Conservation (phyloP, 23 tunicate species). For the Oikopleura dioica region DNA sequence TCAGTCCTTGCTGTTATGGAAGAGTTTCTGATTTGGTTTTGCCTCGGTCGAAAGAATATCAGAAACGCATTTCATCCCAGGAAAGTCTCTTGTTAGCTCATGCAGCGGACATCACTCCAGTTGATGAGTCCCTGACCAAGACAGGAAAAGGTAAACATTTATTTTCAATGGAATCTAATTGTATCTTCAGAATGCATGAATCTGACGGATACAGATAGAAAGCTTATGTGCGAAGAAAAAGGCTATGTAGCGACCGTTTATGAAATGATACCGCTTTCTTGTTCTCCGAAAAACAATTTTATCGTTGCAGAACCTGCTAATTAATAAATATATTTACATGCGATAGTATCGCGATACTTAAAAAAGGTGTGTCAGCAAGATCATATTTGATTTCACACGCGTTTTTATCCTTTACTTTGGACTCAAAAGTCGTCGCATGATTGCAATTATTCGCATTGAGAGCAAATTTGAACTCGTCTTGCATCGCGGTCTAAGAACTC, state of each 20-base stretch:
- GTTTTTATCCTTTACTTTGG: too few species aligned
- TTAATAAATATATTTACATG: too few species aligned
- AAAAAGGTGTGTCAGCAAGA: too few species aligned
- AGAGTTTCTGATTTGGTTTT: conserved; percentile 31
- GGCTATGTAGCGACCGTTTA: conserved; percentile 21
- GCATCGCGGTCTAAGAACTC: too few species aligned
- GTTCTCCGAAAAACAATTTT: conserved; percentile 83
- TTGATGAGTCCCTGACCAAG: conserved; percentile 46
- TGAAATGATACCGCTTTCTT: conserved; percentile 40
- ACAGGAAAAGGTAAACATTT: conserved; percentile 29
- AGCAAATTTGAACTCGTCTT: too few species aligned
- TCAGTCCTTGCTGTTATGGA: conserved; percentile 93
- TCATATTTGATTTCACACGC: too few species aligned
- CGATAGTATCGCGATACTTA: too few species aligned
- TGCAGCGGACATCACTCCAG: conserved; percentile 75
- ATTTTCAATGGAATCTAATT: too few species aligned
- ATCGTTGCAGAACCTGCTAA: conserved; percentile 52
- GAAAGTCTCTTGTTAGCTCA: conserved; percentile 45
- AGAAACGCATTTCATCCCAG: conserved; percentile 19
- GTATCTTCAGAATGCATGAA: conserved; percentile 69
- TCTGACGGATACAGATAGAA: conserved; percentile 48
- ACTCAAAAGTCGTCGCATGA: too few species aligned
- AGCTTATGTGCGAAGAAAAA: conserved; percentile 18
- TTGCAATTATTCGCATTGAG: too few species aligned
- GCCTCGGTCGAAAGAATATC: not conserved